Evolutionary conservation across 2,888 invertebrate species (phyloP).

Genomic region (Adelognathus sp.): DNA sequence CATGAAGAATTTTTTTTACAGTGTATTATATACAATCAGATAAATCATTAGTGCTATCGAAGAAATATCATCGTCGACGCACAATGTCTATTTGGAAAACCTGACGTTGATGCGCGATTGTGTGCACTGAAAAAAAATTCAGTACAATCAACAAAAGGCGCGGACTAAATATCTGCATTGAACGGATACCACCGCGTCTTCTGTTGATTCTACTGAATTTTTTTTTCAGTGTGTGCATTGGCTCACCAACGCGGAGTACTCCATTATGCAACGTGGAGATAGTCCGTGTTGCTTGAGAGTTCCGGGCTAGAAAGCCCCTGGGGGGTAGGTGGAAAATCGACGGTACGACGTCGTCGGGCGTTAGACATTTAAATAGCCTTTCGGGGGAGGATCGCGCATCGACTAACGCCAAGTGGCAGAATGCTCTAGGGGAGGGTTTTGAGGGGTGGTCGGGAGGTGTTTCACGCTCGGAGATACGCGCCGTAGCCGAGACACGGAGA

Average conservation of each 20-base stretch:
- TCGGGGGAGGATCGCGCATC: constrained; percentile 45
- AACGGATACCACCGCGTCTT: no score
- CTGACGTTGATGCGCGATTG: background rate
- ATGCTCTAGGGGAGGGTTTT: background rate
- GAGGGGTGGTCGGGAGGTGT: background rate
- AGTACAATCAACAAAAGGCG: no score
- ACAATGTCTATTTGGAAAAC: no score
- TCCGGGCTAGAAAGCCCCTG: background rate
- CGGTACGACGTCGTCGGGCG: constrained; percentile 21
- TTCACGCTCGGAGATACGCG: constrained; percentile 27
- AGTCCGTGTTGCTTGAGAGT: background rate
- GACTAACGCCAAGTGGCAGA: constrained; percentile 53
- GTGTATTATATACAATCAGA: no score
- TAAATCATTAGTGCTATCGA: no score
- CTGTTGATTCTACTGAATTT: no score
- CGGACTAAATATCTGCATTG: no score
- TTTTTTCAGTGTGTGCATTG: background rate
- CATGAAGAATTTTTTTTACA: no score
- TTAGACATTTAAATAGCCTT: constrained; percentile 63
- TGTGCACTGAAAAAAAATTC: no score
- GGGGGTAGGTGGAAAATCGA: constrained; percentile 32
- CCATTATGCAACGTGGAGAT: constrained; percentile 36
- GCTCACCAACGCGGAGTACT: constrained; percentile 6
- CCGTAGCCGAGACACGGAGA: constrained; percentile 24
- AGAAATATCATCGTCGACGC: no score